A percentile compares a stretch with the other conserved stretches of the same genome.
These are phyloP conservation scores for Drosophila koepferae DNA, from an alignment of 2,888 invertebrate genomes.

Conservation along the genomic window DNA sequence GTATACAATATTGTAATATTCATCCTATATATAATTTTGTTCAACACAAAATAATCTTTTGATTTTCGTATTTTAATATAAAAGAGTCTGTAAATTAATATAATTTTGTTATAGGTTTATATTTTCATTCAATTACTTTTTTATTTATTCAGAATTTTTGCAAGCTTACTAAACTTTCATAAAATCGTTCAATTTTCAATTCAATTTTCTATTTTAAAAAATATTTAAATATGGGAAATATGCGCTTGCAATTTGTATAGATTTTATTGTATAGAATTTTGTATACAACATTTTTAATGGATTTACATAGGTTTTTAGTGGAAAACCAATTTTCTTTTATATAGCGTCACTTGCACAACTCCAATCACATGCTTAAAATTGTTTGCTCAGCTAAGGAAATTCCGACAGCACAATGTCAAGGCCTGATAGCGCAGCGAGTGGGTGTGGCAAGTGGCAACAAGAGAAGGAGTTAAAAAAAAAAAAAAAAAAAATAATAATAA, in stretches of 20 bases:
- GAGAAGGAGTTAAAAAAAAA: constrained; percentile 6
- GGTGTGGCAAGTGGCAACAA: constrained; percentile 4
- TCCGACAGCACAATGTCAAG: constrained; percentile 34
- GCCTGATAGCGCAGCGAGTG: constrained; percentile 9
- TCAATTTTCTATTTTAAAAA: neutral
- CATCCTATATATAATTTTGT: too few species aligned
- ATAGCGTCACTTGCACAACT: constrained; percentile 11
- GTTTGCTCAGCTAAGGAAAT: constrained; percentile 13
- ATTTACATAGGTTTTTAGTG: neutral
- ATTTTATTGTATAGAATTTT: neutral
- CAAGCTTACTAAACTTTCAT: too few species aligned
- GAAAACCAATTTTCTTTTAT: neutral
- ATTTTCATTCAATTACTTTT: too few species aligned
- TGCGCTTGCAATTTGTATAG: neutral
- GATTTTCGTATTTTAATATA: too few species aligned
- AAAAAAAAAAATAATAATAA: neutral
- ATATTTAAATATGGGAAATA: neutral
- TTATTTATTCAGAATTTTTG: too few species aligned
- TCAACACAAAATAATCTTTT: too few species aligned
- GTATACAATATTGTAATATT: too few species aligned
- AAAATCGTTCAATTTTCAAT: neutral
- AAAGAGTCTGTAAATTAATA: too few species aligned
- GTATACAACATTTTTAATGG: neutral
- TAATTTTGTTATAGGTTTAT: too few species aligned
- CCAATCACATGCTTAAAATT: constrained; percentile 3